A percentile compares a stretch with the other conserved stretches of the same genome.
Evolutionary conservation across 2,113 vertebrate species (phyloP).

Genomic region (mouse (Mus musculus)): GRCm39 chr3:142949001-142949500

Average conservation of each 20-base stretch:
- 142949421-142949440: constrained; percentile 22
- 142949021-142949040: not conserved
- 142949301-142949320: constrained; percentile 58
- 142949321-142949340: not conserved
- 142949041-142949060: not conserved
- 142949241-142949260: constrained; percentile 37
- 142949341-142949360: not conserved
- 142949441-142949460: constrained; percentile 29
- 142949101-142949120: constrained; percentile 30
- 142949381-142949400: not conserved
- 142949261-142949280: constrained; percentile 48
- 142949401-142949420: not conserved
- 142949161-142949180: not conserved
- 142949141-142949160: constrained; percentile 15
- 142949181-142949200: constrained; percentile 49
- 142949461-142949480: constrained; percentile 44
- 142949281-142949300: constrained; percentile 8
- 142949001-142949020: too few relatives aligned
- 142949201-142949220: constrained; percentile 55
- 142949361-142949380: not conserved
- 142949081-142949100: not conserved
- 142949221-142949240: constrained; percentile 59
- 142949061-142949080: constrained; percentile 28
- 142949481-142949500: constrained; percentile 47
- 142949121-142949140: not conserved